Conservation (phyloP, 2,113 vertebrate species). For the Oncorhynchus nerka region DNA sequence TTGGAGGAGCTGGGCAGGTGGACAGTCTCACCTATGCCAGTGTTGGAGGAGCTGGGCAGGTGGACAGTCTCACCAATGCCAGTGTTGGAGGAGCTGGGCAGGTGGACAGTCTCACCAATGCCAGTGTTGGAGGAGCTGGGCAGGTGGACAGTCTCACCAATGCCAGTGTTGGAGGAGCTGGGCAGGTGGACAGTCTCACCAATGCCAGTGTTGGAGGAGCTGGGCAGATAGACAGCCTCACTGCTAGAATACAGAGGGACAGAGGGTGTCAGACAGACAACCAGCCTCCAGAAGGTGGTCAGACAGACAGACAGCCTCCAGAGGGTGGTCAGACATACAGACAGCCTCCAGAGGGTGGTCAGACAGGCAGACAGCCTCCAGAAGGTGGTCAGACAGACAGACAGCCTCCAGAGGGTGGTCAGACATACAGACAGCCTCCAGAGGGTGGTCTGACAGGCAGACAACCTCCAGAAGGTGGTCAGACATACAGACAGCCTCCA, state of each 20-base stretch:
- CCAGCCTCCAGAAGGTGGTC: background rate
- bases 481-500: too few species aligned
- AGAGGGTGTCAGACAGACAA: conserved; percentile 16
- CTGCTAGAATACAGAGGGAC: conserved; percentile 21
- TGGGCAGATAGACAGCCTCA: too few species aligned
- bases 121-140: conserved; percentile 1
- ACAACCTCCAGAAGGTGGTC: conserved; percentile 8
- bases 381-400: conserved; percentile 15
- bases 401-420: background rate
- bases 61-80: too few species aligned
- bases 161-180: conserved; percentile 1
- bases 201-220: conserved; percentile 7
- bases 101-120: background rate
- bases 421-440: too few species aligned
- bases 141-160: too few species aligned
- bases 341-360: conserved; percentile 8
- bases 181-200: too few species aligned
- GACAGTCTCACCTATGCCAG: background rate
- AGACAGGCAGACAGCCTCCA: too few species aligned
- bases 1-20: background rate
- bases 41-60: background rate
- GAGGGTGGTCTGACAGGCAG: conserved; percentile 16
- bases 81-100: conserved; percentile 2
- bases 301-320: too few species aligned
- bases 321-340: conserved; percentile 16